These are phyloP conservation scores for Pteronura brasiliensis DNA, from an alignment of 2,113 vertebrate species.

Conservation along the genomic window DNA sequence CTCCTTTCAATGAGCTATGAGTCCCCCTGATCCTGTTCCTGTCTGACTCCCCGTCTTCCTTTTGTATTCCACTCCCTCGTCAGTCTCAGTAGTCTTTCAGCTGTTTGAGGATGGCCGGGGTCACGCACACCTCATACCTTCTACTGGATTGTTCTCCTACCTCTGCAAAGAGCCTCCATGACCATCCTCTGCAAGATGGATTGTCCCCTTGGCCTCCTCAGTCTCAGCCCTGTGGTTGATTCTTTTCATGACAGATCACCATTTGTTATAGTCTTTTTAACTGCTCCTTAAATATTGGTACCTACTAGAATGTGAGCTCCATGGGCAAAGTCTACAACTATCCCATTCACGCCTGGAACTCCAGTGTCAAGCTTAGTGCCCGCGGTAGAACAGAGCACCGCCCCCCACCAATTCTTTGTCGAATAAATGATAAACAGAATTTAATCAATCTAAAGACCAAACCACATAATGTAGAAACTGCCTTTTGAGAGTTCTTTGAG, in stretches of 20 bases:
- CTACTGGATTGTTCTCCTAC: neutral
- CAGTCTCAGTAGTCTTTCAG: neutral
- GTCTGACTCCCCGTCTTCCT: neutral
- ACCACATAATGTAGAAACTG: neutral
- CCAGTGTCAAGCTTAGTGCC: neutral
- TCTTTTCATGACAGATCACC: neutral
- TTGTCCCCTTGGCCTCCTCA: neutral
- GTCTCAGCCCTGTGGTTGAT: neutral
- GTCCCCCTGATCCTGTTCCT: neutral
- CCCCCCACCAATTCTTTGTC: neutral
- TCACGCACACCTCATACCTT: neutral
- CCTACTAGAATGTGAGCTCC: neutral
- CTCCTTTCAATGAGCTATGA: neutral
- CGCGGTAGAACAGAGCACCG: fast-evolving
- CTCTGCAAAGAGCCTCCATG: neutral
- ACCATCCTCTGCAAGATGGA: neutral
- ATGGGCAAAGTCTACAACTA: neutral
- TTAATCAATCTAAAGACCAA: neutral
- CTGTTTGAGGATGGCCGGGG: neutral
- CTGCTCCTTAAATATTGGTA: neutral
- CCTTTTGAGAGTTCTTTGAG: neutral
- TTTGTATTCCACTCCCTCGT: neutral
- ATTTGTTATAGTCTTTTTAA: neutral
- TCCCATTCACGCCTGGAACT: neutral
- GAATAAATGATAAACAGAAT: neutral